A percentile compares a stretch with the other conserved stretches of the same genome.
These are phyloP conservation scores for Pseudotriccus pelzelni DNA, from an alignment of 2,797 vertebrate genomes.

Conservation along the genomic window DNA sequence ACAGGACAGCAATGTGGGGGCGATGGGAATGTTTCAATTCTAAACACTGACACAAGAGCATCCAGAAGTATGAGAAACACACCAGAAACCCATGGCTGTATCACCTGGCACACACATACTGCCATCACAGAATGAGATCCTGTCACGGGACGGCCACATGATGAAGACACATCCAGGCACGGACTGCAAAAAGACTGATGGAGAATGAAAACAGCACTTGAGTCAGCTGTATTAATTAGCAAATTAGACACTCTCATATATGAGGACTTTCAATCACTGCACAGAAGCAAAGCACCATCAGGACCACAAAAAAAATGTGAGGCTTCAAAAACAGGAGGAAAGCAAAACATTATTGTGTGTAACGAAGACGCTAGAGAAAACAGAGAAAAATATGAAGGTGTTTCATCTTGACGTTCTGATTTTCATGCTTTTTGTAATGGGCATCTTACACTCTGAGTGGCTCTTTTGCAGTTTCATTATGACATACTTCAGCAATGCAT, in stretches of 20 bases:
- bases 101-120: background rate
- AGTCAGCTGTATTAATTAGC: background rate
- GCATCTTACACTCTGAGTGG: background rate
- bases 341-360: background rate
- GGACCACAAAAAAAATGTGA: background rate
- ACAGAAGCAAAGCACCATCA: background rate
- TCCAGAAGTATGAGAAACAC: background rate
- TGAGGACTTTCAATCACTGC: background rate
- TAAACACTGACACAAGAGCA: fast-evolving
- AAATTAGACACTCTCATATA: background rate
- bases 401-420: background rate
- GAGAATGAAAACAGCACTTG: background rate
- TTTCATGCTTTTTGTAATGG: background rate
- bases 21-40: background rate
- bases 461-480: background rate
- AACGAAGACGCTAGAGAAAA: background rate
- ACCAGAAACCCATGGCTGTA: background rate
- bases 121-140: background rate
- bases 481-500: background rate
- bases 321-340: background rate
- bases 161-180: background rate
- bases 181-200: background rate
- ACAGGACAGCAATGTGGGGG: background rate
- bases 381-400: background rate
- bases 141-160: fast-evolving